phyloP scores from a whole-genome alignment of 1,140 invertebrate genomes.

The Gonatopus flavifemur region DNA sequence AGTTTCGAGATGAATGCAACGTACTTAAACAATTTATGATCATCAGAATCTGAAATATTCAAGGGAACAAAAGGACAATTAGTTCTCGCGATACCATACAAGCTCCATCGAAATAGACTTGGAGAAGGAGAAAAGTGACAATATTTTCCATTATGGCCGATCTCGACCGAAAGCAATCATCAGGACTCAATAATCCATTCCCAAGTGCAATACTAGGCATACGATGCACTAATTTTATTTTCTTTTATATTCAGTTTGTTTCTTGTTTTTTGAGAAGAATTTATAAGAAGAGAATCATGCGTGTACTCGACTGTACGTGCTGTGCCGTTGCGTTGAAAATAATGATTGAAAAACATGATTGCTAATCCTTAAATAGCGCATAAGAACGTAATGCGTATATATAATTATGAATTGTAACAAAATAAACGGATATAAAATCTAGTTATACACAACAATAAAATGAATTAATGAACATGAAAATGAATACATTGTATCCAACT shows the following conservation, averaged over 20 bases:
- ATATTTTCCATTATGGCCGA: too few relatives aligned
- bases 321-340: conserved; percentile 27
- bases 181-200: too few relatives aligned
- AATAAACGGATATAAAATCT: conserved; percentile 40
- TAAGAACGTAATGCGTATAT: conserved; percentile 46
- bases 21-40: too few relatives aligned
- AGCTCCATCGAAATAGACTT: background rate
- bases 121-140: background rate
- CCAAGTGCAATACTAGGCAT: too few relatives aligned
- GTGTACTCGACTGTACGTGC: background rate
- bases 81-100: too few relatives aligned
- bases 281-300: too few relatives aligned
- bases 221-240: conserved; percentile 18
- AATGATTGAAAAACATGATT: conserved; percentile 19
- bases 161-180: too few relatives aligned
- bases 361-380: conserved; percentile 45
- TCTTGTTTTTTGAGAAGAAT: conserved; percentile 10
- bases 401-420: conserved; percentile 34
- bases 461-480: background rate
- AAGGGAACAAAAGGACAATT: too few relatives aligned
- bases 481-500: too few relatives aligned
- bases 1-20: too few relatives aligned
- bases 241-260: conserved; percentile 25
- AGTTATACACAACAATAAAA: conserved; percentile 31
- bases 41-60: too few relatives aligned